These are phyloP conservation scores for Helobdella robusta DNA, from an alignment of 2,888 invertebrate species.

Conservation along the genomic window DNA sequence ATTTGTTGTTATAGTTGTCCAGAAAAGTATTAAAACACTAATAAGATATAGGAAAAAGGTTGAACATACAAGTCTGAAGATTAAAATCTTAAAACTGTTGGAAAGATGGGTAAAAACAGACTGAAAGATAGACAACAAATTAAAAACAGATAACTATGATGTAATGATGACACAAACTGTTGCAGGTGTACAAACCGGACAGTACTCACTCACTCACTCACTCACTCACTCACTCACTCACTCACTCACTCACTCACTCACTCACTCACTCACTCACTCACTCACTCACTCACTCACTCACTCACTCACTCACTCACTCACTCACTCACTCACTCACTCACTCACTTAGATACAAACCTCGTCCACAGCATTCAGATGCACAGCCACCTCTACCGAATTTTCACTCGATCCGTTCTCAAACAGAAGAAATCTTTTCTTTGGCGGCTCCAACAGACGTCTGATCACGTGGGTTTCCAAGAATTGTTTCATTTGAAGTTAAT, in stretches of 20 bases:
- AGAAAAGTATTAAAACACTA: too few species aligned
- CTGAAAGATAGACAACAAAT: too few species aligned
- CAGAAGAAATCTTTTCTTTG: slow-evolving; percentile 44
- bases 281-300: background rate
- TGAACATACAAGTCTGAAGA: too few species aligned
- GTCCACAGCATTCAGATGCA: slow-evolving; percentile 37
- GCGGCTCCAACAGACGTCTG: slow-evolving; percentile 41
- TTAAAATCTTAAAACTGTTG: too few species aligned
- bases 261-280: background rate
- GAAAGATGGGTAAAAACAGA: too few species aligned
- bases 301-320: background rate
- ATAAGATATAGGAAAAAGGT: too few species aligned
- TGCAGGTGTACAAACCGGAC: too few species aligned
- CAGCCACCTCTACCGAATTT: slow-evolving; percentile 45
- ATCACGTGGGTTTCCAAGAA: too few species aligned
- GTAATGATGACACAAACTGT: too few species aligned
- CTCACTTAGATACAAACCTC: background rate
- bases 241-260: background rate
- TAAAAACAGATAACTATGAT: too few species aligned
- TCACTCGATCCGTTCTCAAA: slow-evolving; percentile 45
- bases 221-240: background rate
- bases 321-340: background rate
- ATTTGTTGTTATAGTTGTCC: too few species aligned
- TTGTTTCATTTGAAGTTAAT: too few species aligned
- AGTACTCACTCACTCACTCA: background rate